Evolutionary conservation across 2,113 vertebrate species (phyloP).

Genomic region (Galeopterus variegatus): DNA sequence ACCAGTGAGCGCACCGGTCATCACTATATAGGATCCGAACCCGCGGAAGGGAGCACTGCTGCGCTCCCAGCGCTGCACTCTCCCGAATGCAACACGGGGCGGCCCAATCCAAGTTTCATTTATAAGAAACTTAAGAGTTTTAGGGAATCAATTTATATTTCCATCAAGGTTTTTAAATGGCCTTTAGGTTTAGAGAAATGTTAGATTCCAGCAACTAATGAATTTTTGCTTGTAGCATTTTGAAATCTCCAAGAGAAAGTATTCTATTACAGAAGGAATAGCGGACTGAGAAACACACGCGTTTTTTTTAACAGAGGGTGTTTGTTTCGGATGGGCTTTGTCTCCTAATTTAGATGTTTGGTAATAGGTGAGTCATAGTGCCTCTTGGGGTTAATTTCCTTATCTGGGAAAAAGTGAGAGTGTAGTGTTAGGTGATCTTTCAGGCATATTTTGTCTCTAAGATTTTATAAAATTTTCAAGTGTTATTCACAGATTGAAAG

Average conservation of each 20-base stretch:
- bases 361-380: neutral
- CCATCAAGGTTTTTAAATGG: slow-evolving; percentile 14
- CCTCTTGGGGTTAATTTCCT: neutral
- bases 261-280: neutral
- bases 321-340: neutral
- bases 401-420: neutral
- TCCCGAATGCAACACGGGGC: no score
- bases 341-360: neutral
- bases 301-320: no score
- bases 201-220: slow-evolving; percentile 41
- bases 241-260: neutral
- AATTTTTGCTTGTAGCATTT: slow-evolving; percentile 38
- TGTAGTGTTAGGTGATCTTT: neutral
- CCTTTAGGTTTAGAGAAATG: neutral
- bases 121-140: slow-evolving; percentile 16
- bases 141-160: slow-evolving; percentile 54
- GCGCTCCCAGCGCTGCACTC: no score
- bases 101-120: slow-evolving; percentile 24
- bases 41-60: no score
- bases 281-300: neutral
- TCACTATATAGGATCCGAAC: no score
- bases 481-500: slow-evolving; percentile 23
- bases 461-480: slow-evolving; percentile 16
- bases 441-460: neutral
- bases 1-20: no score